Evolutionary conservation across 1,140 invertebrate genomes (phyloP), one percentile per base, ranked within the genome.

Genomic region (Drosophila pruinosa): DNA sequence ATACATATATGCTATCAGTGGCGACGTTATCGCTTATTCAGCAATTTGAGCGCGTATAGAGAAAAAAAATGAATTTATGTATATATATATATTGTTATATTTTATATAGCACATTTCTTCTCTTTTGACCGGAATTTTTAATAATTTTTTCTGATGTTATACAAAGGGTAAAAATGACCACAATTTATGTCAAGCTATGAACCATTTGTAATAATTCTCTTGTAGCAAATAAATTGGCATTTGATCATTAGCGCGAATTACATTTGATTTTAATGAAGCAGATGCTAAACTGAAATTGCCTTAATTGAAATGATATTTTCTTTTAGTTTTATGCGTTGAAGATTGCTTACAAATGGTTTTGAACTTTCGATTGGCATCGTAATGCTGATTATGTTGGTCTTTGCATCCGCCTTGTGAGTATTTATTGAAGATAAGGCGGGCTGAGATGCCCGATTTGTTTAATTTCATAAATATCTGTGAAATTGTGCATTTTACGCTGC

Each of bases 401-500:
- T 72, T 77, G 39, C 63, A 71, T 86, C 57, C 69, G 77, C 57
- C 7, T 36, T 12, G 31, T 17, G 7, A 61, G 45, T 57, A 14
- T 48, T n/a, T n/a, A 43, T 45, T 53, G 64, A 78, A 78, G 75
- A 22, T 24, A 6, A 34, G 43, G 48, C 59, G 52, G 75, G 64
- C 58, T 64, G 7, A n/a, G n/a, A n/a, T 15, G 64, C 56, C 76
- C 61, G 39, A 70, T 73, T 69, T 69, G 47, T 77, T 86, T 86
- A 53, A 58, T 62, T 71, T 67, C 68, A 57, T 77, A 76, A 85
- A 81, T 56, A 57, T 68, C 38, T 10, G 62, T 56, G 58, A 88
- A 86, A 86, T 88, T 74, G 70, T 75, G 81, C 82, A 72, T 88
- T 86, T 88, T 71, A 81, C 78, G 74, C 74, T 70, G 65, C 56